Evolutionary conservation across 2,888 invertebrate genomes (phyloP), one percentile per base, ranked within the genome.

Genomic region (Clanis bilineata): DNA sequence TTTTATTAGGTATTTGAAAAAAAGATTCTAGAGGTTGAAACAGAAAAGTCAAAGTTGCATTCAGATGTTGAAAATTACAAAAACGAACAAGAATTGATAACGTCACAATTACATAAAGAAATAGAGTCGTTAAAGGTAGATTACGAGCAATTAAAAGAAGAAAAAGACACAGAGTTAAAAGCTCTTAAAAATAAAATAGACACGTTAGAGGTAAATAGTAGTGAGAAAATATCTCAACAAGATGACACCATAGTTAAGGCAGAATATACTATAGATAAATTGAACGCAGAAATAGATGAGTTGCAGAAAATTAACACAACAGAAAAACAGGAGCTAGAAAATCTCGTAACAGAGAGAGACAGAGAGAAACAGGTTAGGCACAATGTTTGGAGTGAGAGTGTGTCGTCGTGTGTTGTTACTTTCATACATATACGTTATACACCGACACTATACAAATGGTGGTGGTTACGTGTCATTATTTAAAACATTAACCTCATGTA

Each of bases 281-380:
- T 86, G 12, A 82, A 77, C 66, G 62, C 62, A 47, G 71, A 85
- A 64, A 68, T 88, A 59, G 72, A 71, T 56, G 77, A 80, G 61
- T 61, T 86, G 58, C 69, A 82, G 60, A 67, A 69, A 56, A 59
- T 68, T 25, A 81, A 73, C 61, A 64, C 66, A 18, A 83, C 85
- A 68, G 84, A 86, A 58, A 88, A 84, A 62, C 73, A 83, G 72
- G 74, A 82, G 44, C 63, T 80, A 69, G 74, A 77, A 41, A 60
- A 64, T 57, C 10, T 70, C 5, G 58, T 86, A 54, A 64, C 69
- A 61, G 79, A 82, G 58, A 88, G 71, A 80, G 80, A 85, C 59
- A 80, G 66, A 64, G 82, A 84, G 59, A 78, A 70, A 65, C 84
- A 91, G 90, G 90, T 91, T 80, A 83, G 89, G 79, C 67, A 56